A percentile compares a stretch with the other conserved stretches of the same genome.
phyloP scores from a whole-genome alignment of 2,113 vertebrate species.

The Butorides virescens region DNA sequence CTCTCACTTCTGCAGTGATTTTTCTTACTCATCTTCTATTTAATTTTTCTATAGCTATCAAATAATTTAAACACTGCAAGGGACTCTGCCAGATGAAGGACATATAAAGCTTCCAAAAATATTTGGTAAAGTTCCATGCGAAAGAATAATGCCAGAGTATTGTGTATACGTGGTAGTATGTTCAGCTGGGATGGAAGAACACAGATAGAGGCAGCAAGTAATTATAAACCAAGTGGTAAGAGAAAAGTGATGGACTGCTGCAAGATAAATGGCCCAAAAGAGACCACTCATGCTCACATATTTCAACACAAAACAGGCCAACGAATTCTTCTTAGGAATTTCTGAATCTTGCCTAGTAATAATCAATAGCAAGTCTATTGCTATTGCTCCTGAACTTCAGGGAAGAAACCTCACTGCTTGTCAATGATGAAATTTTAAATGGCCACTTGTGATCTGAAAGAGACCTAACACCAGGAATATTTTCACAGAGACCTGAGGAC shows the following conservation, averaged over 20 bases:
- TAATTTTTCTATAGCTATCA: neutral
- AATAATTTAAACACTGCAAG: neutral
- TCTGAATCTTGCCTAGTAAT: neutral
- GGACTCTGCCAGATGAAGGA: neutral
- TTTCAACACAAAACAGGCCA: neutral
- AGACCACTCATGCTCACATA: neutral
- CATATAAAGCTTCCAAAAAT: neutral
- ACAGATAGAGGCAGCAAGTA: neutral
- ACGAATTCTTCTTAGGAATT: neutral
- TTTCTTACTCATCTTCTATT: neutral
- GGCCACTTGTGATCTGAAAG: neutral
- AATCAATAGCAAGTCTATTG: neutral
- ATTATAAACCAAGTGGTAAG: neutral
- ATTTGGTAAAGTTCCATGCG: neutral
- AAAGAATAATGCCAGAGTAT: neutral
- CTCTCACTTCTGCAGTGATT: neutral
- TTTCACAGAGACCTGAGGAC: neutral
- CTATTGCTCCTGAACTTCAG: neutral
- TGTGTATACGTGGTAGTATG: neutral
- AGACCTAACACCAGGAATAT: neutral
- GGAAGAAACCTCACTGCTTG: neutral
- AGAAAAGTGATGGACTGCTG: neutral
- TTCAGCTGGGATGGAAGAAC: neutral
- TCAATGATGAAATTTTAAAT: neutral
- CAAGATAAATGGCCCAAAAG: neutral